Base-by-base conservation (phyloP, 2,888 invertebrate genomes). In the Eristalinus aeneus region DNA sequence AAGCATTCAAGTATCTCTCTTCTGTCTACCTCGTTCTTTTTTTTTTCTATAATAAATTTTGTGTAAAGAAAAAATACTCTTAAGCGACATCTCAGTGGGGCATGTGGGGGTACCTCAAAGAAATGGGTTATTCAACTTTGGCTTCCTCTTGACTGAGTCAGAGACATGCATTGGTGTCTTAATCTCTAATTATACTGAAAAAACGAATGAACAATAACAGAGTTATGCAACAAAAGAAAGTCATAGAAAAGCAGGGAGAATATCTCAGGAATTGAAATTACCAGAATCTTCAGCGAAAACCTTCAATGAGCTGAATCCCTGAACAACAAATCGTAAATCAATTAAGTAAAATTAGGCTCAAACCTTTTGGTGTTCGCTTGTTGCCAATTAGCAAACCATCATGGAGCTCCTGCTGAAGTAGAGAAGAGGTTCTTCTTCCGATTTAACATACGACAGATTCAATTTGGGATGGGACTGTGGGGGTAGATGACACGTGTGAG, bases 341-440 rank as follows among this genome's bases (percentile, higher is more conserved):
- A 72, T 72, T 69, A 69, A 23, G 68, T 4, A 9, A 58, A 69
- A 69, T 69, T 27, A 53, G 72, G 53, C 53, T 72, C 46, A 61
- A n/a, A 23, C 12, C 31, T 32, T 23, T 58, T 36, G 22, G 58
- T 12, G 10, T 72, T 72, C 31, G 61, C 32, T 53, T 32, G 10
- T 58, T n/a, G n/a, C n/a, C 72, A 72, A 72, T 72, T 72, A 61
- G 53, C 32, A 53, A 63, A 72, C 61, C 61, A 61, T 61, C 31
- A 32, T 46, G 61, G 61, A 11, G 72, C 32, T 71, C 22, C 1
- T 61, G 61, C 61, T 32, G 53, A 72, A 61, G 53, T 71, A 32
- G 72, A 53, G 53, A 53, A 61, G 61, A 61, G 61, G 12, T 27
- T 72, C 61, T n/a, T n/a, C 53, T 60, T 46, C 16, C 27, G 27